Conservation (phyloP, 2,797 vertebrate species). For the Bovichtus diacanthus region DNA sequence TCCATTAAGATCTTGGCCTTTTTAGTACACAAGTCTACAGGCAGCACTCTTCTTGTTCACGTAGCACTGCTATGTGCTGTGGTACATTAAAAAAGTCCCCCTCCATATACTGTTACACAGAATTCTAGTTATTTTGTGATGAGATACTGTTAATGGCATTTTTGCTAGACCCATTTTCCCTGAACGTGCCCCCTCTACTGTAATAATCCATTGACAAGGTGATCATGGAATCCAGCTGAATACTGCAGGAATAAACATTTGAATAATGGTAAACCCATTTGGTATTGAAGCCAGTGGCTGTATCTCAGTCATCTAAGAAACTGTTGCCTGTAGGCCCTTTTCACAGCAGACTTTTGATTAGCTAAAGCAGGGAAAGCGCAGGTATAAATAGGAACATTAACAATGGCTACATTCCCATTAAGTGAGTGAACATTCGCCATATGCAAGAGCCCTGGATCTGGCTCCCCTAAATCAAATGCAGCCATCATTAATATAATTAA, state of each 20-base stretch:
- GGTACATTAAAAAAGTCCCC: not conserved
- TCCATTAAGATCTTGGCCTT: conserved; percentile 54
- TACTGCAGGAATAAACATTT: not conserved
- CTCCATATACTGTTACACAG: not conserved
- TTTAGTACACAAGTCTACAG: conserved; percentile 40
- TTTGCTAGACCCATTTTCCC: not conserved
- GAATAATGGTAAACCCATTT: not conserved
- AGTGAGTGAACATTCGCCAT: not conserved
- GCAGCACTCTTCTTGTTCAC: conserved; percentile 27
- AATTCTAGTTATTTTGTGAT: conserved; percentile 23
- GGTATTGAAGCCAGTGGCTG: not conserved
- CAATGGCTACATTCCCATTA: too few relatives aligned
- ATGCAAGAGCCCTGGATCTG: not conserved
- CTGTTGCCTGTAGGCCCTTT: not conserved
- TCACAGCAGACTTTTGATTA: not conserved
- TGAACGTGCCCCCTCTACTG: not conserved
- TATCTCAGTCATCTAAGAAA: not conserved
- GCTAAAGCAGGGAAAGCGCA: too few relatives aligned
- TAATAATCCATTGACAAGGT: not conserved
- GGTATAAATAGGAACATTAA: too few relatives aligned
- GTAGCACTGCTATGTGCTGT: not conserved
- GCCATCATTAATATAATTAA: not conserved
- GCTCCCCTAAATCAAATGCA: not conserved
- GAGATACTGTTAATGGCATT: not conserved
- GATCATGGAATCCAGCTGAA: not conserved